phyloP scores from a whole-genome alignment of 92 coral and sea anemone species.

The Porites lobata region DNA sequence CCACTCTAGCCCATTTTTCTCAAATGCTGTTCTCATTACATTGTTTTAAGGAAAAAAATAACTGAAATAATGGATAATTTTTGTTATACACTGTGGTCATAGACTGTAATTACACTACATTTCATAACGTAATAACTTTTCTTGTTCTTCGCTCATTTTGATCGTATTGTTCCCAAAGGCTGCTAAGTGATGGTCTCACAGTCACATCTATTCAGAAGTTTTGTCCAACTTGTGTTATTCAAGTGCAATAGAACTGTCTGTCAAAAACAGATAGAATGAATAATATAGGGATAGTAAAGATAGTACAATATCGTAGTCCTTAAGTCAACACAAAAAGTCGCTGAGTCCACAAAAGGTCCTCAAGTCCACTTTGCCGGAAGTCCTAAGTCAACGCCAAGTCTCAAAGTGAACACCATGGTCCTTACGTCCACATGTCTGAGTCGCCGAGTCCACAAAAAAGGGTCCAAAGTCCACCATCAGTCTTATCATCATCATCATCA shows the following conservation, averaged over 20 bases:
- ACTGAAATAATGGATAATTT: background rate
- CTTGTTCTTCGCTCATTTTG: background rate
- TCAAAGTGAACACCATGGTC: background rate
- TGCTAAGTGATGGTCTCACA: conserved; percentile 1
- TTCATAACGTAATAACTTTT: background rate
- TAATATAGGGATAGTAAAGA: background rate
- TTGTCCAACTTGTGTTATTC: background rate
- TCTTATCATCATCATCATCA: background rate
- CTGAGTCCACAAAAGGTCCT: background rate
- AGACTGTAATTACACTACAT: background rate
- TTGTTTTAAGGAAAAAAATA: background rate
- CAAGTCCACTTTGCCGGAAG: background rate
- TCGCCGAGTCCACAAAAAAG: background rate
- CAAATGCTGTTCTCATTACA: background rate
- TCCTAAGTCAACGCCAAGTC: background rate
- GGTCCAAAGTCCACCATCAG: background rate
- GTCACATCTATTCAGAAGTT: background rate
- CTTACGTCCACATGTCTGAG: background rate
- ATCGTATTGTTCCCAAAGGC: background rate
- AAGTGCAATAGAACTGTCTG: background rate
- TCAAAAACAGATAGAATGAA: background rate
- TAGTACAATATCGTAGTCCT: background rate
- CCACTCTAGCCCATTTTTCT: background rate
- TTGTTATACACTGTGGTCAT: background rate
- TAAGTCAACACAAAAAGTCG: background rate